Percentiles rank a stretch among this genome's conserved stretches.
Evolutionary conservation across 2,797 vertebrate genomes (phyloP).

Genomic region (Pipistrellus kuhlii): DNA sequence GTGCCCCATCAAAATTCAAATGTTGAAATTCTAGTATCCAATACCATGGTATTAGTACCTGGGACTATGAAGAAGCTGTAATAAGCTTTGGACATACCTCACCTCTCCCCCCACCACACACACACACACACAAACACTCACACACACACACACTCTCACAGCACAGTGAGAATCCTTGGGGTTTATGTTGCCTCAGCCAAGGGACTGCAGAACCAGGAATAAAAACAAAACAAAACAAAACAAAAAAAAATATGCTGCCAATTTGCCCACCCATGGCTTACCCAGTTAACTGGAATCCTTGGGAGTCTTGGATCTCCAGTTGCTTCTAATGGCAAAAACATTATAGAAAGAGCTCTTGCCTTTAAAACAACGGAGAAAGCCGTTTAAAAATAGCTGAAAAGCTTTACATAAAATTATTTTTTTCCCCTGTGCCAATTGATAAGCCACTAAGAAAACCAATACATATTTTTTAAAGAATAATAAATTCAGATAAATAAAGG

Average conservation of each 20-base stretch:
- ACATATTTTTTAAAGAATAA: background rate
- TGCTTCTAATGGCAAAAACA: background rate
- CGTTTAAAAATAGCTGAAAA: background rate
- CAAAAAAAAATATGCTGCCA: background rate
- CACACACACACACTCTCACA: fast-evolving
- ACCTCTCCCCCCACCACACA: background rate
- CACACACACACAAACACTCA: background rate
- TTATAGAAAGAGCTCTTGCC: background rate
- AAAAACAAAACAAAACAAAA: background rate
- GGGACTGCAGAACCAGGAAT: background rate
- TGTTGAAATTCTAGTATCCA: background rate
- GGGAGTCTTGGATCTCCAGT: background rate
- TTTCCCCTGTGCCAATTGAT: background rate
- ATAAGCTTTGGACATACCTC: background rate
- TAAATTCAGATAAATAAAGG: constrained; percentile 34
- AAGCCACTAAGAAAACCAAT: background rate
- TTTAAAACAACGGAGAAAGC: background rate
- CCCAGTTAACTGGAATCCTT: background rate
- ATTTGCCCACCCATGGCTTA: background rate
- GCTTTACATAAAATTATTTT: background rate
- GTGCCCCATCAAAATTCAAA: background rate
- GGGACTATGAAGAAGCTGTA: background rate
- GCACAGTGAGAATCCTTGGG: background rate
- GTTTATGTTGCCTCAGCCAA: background rate
- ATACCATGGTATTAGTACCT: background rate